Base-by-base conservation (phyloP, 2,888 invertebrate genomes). In the Xanthorhoe designata region DNA sequence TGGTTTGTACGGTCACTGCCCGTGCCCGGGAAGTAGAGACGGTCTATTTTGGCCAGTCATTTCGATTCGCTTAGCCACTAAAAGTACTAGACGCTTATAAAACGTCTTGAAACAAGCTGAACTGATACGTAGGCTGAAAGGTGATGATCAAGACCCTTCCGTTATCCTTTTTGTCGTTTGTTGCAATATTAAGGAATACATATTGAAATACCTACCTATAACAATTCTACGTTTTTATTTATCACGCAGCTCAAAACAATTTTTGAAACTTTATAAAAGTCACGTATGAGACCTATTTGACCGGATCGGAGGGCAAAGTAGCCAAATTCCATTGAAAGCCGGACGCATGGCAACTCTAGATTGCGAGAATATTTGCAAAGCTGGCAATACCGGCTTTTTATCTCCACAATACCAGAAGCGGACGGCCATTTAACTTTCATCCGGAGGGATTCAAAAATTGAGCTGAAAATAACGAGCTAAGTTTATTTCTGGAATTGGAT, bases 1-100 rank as follows among this genome's bases (percentile, higher is more conserved):
- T 66, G 68, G 68, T 66, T 54, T 60, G 62, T 49, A 55, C 64
- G 80, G 76, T 76, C 75, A 74, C 15, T 61, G 45, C 52, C 49
- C 50, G 7, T 61, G 45, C 52, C 49, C 50, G 7, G 17, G 29
- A 58, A 24, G 10, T 35, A 58, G 53, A n/a, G 17, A 38, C 9
- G 18, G 17, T n/a, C n/a, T n/a, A n/a, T n/a, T n/a, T n/a, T n/a
- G n/a, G n/a, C n/a, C n/a, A n/a, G n/a, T n/a, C 24, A 24, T 24
- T 5, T 3, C 24, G 2, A 24, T 24, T 3, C 24, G 2, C 24
- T 24, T 24, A 3, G 24, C 24, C 24, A 38, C 2, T 2, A 38
- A 38, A 38, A 38, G 38, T n/a, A n/a, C n/a, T n/a, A n/a, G n/a
- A n/a, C n/a, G n/a, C n/a, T n/a, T n/a, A n/a, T n/a, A n/a, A n/a